These are phyloP conservation scores for Anabas testudineus DNA, from an alignment of 2,797 vertebrate species.

Conservation along the genomic window DNA sequence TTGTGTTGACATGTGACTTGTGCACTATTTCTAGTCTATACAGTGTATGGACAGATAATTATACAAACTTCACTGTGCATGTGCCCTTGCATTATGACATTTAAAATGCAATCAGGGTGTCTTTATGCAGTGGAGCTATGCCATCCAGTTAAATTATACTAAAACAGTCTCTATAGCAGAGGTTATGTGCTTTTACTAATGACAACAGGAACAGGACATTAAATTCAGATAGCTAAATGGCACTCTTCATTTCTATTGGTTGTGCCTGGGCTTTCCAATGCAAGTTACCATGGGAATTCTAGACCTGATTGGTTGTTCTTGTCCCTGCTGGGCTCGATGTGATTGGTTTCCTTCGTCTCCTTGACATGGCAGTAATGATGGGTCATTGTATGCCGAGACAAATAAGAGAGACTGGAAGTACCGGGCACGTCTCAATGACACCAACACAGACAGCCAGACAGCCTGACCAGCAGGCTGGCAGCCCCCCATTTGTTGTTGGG, in stretches of 20 bases:
- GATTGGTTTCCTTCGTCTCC: slow-evolving; percentile 81
- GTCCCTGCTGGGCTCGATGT: slow-evolving; percentile 50
- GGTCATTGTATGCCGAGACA: slow-evolving; percentile 76
- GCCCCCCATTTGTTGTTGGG: slow-evolving; percentile 57
- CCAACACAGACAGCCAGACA: slow-evolving; percentile 66
- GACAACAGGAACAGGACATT: slow-evolving; percentile 78
- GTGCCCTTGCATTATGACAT: slow-evolving; percentile 55
- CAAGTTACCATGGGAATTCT: slow-evolving; percentile 80
- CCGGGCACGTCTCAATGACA: slow-evolving; percentile 83
- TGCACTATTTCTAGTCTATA: slow-evolving; percentile 29
- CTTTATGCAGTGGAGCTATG: slow-evolving; percentile 38
- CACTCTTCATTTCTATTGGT: slow-evolving; percentile 70
- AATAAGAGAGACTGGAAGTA: slow-evolving; percentile 67
- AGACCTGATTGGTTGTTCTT: slow-evolving; percentile 65
- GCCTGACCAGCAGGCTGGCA: slow-evolving; percentile 41
- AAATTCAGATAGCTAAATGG: slow-evolving; percentile 71
- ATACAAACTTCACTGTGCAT: slow-evolving; percentile 29
- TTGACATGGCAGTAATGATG: slow-evolving; percentile 81
- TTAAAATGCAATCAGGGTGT: slow-evolving; percentile 39
- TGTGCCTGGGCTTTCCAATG: slow-evolving; percentile 46
- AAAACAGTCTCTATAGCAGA: slow-evolving; percentile 51
- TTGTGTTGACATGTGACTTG: slow-evolving; percentile 50
- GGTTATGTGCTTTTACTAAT: slow-evolving; percentile 77
- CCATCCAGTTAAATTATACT: slow-evolving; percentile 53
- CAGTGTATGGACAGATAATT: slow-evolving; percentile 35